Evolutionary conservation across 2,797 vertebrate species (phyloP).

Genomic region (Pseudotriccus pelzelni): DNA sequence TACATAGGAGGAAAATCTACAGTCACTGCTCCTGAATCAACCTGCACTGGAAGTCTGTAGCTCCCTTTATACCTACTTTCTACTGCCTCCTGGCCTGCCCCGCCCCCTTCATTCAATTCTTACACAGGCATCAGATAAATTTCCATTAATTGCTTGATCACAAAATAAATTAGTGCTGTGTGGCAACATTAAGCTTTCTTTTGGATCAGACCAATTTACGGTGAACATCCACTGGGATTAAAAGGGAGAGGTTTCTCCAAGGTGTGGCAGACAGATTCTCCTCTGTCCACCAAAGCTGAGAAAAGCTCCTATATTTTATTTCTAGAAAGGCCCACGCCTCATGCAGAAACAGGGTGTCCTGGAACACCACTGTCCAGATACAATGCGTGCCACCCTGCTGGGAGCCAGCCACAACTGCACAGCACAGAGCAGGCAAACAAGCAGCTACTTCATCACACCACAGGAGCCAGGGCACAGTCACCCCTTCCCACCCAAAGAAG

Average conservation of each 20-base stretch:
- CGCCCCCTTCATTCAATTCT: neutral
- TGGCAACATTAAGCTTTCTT: neutral
- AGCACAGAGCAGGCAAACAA: neutral
- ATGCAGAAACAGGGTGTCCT: fast-evolving
- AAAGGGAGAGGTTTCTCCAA: neutral
- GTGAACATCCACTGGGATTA: neutral
- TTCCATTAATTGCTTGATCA: neutral
- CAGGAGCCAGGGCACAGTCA: neutral
- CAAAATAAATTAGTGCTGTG: neutral
- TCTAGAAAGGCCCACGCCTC: fast-evolving
- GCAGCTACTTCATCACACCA: fast-evolving
- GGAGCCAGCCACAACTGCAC: neutral
- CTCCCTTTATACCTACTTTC: neutral
- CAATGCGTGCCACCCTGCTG: fast-evolving
- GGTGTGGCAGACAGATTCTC: neutral
- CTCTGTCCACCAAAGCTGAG: neutral
- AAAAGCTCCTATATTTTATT: neutral
- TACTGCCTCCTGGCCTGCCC: neutral
- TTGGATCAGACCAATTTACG: neutral
- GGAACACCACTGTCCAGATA: fast-evolving
- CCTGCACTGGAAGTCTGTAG: neutral
- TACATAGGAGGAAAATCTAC: neutral
- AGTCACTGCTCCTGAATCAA: neutral
- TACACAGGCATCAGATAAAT: neutral
- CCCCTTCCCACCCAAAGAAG: fast-evolving